phyloP scores from a whole-genome alignment of 2,888 invertebrate species.

The Chironomus tentans region DNA sequence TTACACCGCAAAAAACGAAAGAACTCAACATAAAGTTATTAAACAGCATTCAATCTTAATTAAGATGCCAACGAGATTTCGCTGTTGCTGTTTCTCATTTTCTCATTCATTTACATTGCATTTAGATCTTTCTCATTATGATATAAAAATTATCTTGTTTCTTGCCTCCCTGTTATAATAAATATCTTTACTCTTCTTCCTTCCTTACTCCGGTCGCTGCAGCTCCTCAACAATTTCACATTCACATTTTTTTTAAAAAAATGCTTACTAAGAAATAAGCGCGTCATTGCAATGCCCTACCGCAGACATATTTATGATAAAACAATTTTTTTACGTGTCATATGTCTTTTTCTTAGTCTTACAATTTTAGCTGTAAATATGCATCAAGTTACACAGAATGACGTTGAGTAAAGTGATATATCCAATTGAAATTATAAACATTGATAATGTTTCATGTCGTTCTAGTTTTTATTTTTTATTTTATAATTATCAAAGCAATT shows the following conservation, averaged over 20 bases:
- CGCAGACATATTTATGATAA: slow-evolving; percentile 8
- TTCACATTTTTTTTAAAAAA: neutral
- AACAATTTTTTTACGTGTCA: neutral
- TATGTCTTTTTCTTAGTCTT: neutral
- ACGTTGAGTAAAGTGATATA: neutral
- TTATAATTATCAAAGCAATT: too few relatives aligned
- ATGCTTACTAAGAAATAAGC: neutral
- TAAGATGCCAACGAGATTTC: neutral
- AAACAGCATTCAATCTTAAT: slow-evolving; percentile 24
- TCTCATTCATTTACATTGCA: neutral
- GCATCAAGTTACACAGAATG: slow-evolving; percentile 1
- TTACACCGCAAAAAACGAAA: neutral
- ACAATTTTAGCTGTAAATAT: neutral
- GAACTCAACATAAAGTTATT: neutral
- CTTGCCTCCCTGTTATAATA: neutral
- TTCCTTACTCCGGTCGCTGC: too few relatives aligned
- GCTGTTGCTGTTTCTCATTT: neutral
- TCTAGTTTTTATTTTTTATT: neutral
- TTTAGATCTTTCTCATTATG: neutral
- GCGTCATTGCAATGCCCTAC: neutral
- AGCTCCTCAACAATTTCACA: too few relatives aligned
- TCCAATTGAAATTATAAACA: neutral
- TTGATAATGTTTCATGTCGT: neutral
- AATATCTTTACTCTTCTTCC: neutral
- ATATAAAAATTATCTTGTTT: neutral